These are phyloP conservation scores for Ophonus ardosiacus DNA, from an alignment of 2,888 invertebrate species.

Conservation along the genomic window DNA sequence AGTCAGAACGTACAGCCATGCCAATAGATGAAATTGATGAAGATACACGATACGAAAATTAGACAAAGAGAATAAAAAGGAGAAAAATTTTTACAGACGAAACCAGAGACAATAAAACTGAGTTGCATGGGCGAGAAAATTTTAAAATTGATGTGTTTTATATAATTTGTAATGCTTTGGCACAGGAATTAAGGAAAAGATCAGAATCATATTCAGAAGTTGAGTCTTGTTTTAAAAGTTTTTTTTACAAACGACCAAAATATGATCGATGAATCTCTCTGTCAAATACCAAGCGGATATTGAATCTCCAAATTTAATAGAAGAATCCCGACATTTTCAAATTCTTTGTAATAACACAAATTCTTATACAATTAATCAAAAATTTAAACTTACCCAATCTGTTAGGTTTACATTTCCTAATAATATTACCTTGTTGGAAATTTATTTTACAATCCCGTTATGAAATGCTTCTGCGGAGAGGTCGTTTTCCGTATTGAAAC, in stretches of 20 bases:
- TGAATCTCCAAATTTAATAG: not conserved
- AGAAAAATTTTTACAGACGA: not conserved
- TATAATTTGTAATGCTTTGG: not conserved
- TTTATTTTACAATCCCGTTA: not conserved
- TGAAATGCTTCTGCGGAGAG: not conserved
- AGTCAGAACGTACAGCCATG: no score
- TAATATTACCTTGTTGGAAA: not conserved
- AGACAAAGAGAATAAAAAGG: not conserved
- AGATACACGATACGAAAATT: not conserved
- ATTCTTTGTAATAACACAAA: not conserved
- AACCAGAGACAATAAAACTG: not conserved
- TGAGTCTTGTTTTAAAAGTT: constrained; percentile 4
- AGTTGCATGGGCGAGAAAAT: not conserved
- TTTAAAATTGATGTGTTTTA: not conserved
- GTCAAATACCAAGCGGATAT: not conserved
- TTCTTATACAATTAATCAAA: not conserved
- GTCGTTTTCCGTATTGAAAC: constrained; percentile 3
- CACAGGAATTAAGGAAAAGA: not conserved
- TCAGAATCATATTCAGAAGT: not conserved
- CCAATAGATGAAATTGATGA: not conserved
- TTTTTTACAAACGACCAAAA: not conserved
- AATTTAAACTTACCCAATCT: not conserved
- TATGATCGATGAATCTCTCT: not conserved
- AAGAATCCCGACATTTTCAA: constrained; percentile 3
- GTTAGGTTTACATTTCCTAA: not conserved